Evolutionary conservation across 2,113 vertebrate species (phyloP), one percentile per base, ranked within the genome.

Genomic region (Picathartes gymnocephalus): DNA sequence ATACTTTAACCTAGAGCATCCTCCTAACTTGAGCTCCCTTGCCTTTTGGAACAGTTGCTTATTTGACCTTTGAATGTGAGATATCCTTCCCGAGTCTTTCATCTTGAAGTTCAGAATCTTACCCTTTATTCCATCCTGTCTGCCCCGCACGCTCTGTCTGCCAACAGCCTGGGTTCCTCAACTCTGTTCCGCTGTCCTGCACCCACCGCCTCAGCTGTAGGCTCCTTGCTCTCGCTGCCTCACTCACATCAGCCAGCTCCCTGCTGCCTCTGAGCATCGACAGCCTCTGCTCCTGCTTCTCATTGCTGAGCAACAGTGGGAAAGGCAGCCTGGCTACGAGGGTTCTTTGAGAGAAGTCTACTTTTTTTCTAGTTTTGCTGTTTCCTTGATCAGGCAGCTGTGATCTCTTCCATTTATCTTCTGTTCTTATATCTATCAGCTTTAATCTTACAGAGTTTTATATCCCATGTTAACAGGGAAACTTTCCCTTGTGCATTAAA

Each of bases 81-180:
- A 31, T n/a, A 28, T 7, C 71, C 28, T 76, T 81, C 3, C 11
- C 6, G 7, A 21, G 20, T 47, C 39, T 73, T 91, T 78, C 16
- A 21, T 22, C 47, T 20, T 28, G 25, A 69, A 61, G 31, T 40
- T 83, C 11, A 28, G 37, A 48, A 4, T 47, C 56, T 60, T 17
- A 30, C n/a, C 24, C 33, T 12, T 0, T 47, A 4, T 31, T 88
- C 40, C 3, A 3, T 39, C 18, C 37, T 24, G 18, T 11, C 31
- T 64, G 22, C 44, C 61, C 39, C 4, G 3, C 19, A 6, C 0
- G 0, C 12, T 33, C 13, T 14, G 3, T 28, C 21, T 57, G 27
- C 31, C 60, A 17, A 0, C 25, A 48, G 65, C 77, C 40, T 9
- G 1, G 1, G 33, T 35, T 71, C 56, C 40, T 72, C 57, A 11